Base-by-base conservation (phyloP, 1,140 invertebrate species). In the Eubasilissa regina region DNA sequence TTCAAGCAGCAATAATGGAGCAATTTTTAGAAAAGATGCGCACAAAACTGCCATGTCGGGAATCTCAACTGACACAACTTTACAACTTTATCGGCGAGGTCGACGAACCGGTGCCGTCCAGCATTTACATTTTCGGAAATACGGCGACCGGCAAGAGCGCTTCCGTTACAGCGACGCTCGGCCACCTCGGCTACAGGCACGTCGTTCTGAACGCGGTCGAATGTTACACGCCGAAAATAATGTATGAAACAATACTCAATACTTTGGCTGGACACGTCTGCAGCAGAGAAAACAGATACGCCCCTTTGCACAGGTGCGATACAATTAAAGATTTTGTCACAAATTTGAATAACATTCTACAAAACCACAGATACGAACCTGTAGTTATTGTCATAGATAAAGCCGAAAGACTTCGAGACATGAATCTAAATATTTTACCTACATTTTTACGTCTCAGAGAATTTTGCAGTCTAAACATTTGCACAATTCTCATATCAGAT, bases 151-250 rank as follows among this genome's bases (percentile, higher is more conserved):
- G 96, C 19, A 97, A 97, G 89, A 93, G 93, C 25, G 86, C 93
- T 0, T 89, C 96, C 55, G 84, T 95, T 1, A 87, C 88, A 56
- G 87, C 87, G 15, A 84, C 95, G 12, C 84, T 96, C 0, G 83
- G 89, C 17, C 85, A 90, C 80, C 88, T 93, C 48, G 83, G 89
- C 9, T 92, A 93, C 55, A 93, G 92, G 84, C 88, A 91, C 83
- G 92, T 93, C 21, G 85, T 92, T 60, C 86, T 97, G n/a, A 95
- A 97, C 86, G 95, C 95, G 85, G 90, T 96, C 7, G 96, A 97
- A 85, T 95, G 94, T 84, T 94, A 94, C 84, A 92, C 91, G n/a
- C 86, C 90, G 1, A 93, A 93, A 87, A 92, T 96, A 68, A 87
- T 97, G 53, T 94, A 93, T 84, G 95, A 97, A 86, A 91, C 91